phyloP scores from a whole-genome alignment of 2,113 vertebrate genomes.

The Mobula birostris region DNA sequence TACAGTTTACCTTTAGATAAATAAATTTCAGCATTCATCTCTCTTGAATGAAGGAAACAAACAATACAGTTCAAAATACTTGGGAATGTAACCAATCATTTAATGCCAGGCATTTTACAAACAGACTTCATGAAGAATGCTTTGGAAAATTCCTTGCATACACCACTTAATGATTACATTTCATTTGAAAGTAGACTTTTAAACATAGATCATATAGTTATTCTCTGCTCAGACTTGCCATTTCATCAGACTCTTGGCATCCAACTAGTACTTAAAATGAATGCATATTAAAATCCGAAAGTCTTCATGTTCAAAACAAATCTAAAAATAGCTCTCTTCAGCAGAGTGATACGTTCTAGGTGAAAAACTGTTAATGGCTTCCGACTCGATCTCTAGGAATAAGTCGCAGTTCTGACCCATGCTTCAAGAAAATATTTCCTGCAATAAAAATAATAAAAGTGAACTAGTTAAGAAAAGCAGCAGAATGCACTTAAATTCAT shows the following conservation, averaged over 20 bases:
- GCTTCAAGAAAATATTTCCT: conserved; percentile 71
- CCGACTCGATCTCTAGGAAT: conserved; percentile 71
- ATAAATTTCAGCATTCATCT: neutral
- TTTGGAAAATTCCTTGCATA: neutral
- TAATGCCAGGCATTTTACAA: neutral
- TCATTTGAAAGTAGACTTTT: neutral
- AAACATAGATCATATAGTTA: too few species aligned
- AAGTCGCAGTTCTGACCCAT: conserved; percentile 65
- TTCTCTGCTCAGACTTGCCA: neutral
- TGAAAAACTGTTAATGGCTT: conserved; percentile 45
- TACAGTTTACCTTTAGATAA: neutral
- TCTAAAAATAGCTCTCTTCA: conserved; percentile 21
- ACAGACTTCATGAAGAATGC: neutral
- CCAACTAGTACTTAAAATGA: neutral
- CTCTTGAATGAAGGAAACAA: neutral
- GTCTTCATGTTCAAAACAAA: neutral
- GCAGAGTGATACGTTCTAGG: neutral
- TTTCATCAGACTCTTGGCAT: neutral
- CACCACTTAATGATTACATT: neutral
- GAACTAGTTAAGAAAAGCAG: conserved; percentile 13
- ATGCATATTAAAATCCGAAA: neutral
- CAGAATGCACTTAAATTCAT: neutral
- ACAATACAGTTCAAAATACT: neutral
- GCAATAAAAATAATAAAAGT: conserved; percentile 34
- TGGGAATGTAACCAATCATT: neutral